These are phyloP conservation scores for Paedocypris sp. DNA, from an alignment of 2,113 vertebrate genomes.

Conservation along the genomic window DNA sequence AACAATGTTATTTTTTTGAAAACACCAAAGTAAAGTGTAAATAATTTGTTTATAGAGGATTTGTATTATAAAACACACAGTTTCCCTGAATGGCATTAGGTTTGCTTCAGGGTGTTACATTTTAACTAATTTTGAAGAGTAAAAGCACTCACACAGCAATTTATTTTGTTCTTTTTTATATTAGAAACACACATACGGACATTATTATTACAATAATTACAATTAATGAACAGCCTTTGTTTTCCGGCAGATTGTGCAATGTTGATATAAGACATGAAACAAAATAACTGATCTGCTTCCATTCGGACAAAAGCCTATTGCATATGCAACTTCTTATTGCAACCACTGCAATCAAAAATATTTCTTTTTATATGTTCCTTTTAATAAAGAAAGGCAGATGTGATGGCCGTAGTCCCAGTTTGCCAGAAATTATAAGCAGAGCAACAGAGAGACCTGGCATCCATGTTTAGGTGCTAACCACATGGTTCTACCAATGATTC, in stretches of 20 bases:
- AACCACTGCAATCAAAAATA: not conserved
- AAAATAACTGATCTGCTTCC: not conserved
- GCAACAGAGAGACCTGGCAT: not conserved
- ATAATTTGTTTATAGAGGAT: not conserved
- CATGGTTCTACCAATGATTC: conserved; percentile 1
- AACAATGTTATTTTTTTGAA: too few relatives aligned
- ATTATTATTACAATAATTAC: conserved; percentile 29
- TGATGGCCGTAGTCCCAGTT: not conserved
- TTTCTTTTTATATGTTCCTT: not conserved
- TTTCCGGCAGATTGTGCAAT: conserved; percentile 19
- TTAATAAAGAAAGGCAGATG: conserved; percentile 10
- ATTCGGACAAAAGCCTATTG: not conserved
- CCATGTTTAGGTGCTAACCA: not conserved
- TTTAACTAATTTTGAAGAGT: too few relatives aligned
- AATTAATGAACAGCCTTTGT: conserved; percentile 22
- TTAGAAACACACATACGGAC: conserved; percentile 22
- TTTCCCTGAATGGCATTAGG: too few relatives aligned
- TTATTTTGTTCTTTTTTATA: conserved; percentile 8
- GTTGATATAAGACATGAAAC: not conserved
- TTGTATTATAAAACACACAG: not conserved
- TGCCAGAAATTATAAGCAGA: not conserved
- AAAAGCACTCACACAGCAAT: not conserved
- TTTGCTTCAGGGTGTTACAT: too few relatives aligned
- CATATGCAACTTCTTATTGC: not conserved
- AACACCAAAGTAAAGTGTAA: too few relatives aligned